A percentile compares a stretch with the other conserved stretches of the same genome.
These are phyloP conservation scores for Globia sparganii DNA, from an alignment of 2,888 invertebrate genomes.

Conservation along the genomic window DNA sequence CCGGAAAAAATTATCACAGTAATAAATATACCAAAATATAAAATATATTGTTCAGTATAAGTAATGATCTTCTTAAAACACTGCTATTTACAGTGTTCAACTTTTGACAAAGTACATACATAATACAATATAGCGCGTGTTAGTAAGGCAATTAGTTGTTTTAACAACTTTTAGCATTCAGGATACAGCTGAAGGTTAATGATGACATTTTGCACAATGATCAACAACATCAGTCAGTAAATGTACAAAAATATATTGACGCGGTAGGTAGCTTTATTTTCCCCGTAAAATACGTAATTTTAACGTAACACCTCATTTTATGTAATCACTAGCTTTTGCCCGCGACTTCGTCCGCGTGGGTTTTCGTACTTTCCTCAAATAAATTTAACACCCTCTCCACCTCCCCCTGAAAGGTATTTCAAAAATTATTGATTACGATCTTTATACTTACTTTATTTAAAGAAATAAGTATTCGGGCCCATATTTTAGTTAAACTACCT, in stretches of 20 bases:
- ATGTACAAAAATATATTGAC: constrained; percentile 35
- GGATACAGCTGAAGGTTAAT: constrained; percentile 76
- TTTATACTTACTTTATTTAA: too few species aligned
- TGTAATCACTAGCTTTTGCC: too few species aligned
- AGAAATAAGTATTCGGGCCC: too few species aligned
- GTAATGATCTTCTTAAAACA: constrained; percentile 27
- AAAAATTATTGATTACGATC: too few species aligned
- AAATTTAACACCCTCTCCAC: too few species aligned
- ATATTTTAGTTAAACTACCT: too few species aligned
- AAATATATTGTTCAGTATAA: constrained; percentile 4
- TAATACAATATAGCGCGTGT: constrained; percentile 53
- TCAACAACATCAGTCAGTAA: constrained; percentile 48
- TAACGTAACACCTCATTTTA: constrained; percentile 6
- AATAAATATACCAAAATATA: constrained; percentile 30
- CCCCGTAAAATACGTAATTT: constrained; percentile 9
- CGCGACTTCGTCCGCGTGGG: too few species aligned
- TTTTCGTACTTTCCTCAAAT: too few species aligned
- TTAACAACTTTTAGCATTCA: constrained; percentile 68
- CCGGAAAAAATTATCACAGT: constrained; percentile 59
- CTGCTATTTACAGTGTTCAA: constrained; percentile 14
- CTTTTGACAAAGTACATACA: constrained; percentile 43
- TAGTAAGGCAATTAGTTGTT: constrained; percentile 74
- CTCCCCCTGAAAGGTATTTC: too few species aligned
- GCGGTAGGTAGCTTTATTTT: not conserved
- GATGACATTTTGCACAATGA: constrained; percentile 64